phyloP scores from a whole-genome alignment of 2,113 vertebrate genomes.

The Notarius quadriscutis region DNA sequence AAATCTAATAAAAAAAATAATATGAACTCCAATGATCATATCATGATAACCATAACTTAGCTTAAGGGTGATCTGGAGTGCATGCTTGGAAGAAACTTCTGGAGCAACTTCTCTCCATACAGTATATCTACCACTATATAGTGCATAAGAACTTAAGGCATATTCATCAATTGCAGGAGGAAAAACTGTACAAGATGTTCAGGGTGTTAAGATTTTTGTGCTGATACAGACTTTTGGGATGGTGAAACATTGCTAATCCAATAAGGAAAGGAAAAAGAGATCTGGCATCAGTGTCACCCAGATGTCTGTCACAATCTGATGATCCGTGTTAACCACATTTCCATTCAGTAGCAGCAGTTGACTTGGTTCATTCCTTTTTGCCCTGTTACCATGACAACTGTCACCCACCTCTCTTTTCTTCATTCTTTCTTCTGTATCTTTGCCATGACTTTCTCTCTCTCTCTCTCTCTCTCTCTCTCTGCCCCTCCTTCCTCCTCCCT shows the following conservation, averaged over 20 bases:
- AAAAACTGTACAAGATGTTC: background rate
- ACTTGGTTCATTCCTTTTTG: constrained; percentile 61
- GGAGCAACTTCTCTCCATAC: background rate
- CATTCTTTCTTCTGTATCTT: constrained; percentile 40
- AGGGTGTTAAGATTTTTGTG: background rate
- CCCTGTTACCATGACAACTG: constrained; percentile 75
- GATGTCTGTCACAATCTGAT: background rate
- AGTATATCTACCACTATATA: background rate
- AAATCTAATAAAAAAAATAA: background rate
- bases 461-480: constrained; percentile 44
- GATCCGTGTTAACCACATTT: constrained; percentile 28
- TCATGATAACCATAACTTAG: background rate
- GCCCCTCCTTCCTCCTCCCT: constrained; percentile 6
- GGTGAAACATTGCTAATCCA: background rate
- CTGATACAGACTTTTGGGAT: background rate
- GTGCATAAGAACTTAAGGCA: background rate
- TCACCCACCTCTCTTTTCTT: constrained; percentile 65
- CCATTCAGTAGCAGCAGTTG: constrained; percentile 37
- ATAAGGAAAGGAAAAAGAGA: background rate
- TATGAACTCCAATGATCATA: background rate
- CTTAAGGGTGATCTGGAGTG: background rate
- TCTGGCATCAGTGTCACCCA: background rate
- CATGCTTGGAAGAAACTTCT: background rate
- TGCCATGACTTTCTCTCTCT: constrained; percentile 41
- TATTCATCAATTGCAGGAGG: background rate